Percentiles rank a stretch among this genome's conserved stretches.
Evolutionary conservation across 2,888 invertebrate genomes (phyloP).

Genomic region (Sericinus montela): DNA sequence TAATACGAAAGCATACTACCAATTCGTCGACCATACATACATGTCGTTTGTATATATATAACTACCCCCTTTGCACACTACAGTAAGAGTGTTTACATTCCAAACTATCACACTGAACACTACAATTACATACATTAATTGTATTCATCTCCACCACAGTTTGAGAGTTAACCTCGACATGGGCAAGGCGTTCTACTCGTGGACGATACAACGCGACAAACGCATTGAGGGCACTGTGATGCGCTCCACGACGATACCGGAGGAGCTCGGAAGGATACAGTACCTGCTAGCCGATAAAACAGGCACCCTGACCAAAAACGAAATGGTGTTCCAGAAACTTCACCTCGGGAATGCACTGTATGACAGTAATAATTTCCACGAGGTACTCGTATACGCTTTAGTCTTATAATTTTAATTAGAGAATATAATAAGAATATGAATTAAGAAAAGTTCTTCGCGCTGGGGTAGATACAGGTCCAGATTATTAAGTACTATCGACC

Average conservation of each 20-base stretch:
- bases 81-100: too few species aligned
- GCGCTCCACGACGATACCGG: conserved; percentile 98
- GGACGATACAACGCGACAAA: conserved; percentile 96
- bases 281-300: conserved; percentile 99
- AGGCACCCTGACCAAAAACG: conserved; percentile 98
- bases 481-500: too few species aligned
- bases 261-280: conserved; percentile 97
- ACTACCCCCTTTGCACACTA: too few species aligned
- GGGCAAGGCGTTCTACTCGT: conserved; percentile 98
- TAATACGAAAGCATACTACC: too few species aligned
- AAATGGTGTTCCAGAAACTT: conserved; percentile 98
- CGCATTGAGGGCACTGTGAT: conserved; percentile 97
- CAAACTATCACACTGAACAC: too few species aligned
- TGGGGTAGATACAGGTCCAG: too few species aligned
- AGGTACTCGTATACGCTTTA: conserved; percentile 64
- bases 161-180: conserved; percentile 98
- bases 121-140: too few species aligned
- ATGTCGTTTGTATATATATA: too few species aligned
- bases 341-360: conserved; percentile 97
- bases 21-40: too few species aligned
- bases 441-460: too few species aligned
- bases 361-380: conserved; percentile 91
- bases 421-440: too few species aligned
- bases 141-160: conserved; percentile 65
- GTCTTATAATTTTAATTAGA: too few species aligned